Conservation (phyloP, 2,797 vertebrate genomes). For the Crax fasciolata region DNA sequence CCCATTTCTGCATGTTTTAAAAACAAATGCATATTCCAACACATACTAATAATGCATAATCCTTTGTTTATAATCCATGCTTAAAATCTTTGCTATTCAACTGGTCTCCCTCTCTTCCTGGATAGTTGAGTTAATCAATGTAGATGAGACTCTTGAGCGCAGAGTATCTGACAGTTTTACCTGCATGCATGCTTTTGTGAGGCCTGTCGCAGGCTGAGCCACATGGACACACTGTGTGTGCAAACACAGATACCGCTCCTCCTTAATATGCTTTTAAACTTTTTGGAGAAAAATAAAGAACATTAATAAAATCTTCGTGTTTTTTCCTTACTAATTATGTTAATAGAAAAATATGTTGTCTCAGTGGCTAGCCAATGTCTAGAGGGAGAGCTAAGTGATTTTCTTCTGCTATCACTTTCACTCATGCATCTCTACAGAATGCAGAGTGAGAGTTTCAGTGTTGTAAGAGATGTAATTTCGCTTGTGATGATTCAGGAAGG, state of each 20-base stretch:
- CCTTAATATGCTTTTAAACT: background rate
- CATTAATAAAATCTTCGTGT: background rate
- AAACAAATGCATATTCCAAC: background rate
- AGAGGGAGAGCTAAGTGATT: background rate
- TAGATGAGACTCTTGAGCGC: background rate
- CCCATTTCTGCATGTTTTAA: slow-evolving; percentile 1
- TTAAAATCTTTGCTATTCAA: background rate
- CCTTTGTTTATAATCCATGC: background rate
- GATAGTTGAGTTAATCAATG: background rate
- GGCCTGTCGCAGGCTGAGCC: background rate
- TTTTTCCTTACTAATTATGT: background rate
- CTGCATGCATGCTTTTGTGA: fast-evolving
- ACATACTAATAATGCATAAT: background rate
- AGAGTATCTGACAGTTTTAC: background rate
- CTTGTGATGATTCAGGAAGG: background rate
- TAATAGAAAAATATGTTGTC: background rate
- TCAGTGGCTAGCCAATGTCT: background rate
- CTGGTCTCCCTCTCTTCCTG: background rate
- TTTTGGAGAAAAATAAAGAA: background rate
- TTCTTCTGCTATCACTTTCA: background rate
- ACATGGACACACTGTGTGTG: fast-evolving
- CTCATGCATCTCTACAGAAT: background rate
- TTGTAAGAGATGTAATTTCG: background rate
- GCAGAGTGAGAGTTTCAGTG: background rate
- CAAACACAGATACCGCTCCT: background rate